Conservation (phyloP, 2,888 invertebrate genomes). For the Drosophila mayaguana region DNA sequence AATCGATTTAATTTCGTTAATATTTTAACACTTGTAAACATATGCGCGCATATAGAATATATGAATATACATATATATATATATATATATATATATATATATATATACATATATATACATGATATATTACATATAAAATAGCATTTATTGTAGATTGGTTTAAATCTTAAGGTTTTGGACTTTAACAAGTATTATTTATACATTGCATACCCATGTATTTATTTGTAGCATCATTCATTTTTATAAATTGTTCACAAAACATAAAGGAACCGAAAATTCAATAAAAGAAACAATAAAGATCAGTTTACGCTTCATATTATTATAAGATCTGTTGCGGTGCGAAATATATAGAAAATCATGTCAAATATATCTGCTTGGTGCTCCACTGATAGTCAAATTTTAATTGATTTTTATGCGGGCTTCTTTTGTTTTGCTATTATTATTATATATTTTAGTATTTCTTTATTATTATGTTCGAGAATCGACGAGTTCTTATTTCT, state of each 20-base stretch:
- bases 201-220: slow-evolving; percentile 40
- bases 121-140: slow-evolving; percentile 22
- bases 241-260: slow-evolving; percentile 28
- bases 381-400: no score
- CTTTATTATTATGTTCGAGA: no score
- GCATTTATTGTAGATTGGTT: slow-evolving; percentile 51
- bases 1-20: slow-evolving; percentile 36
- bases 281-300: slow-evolving; percentile 39
- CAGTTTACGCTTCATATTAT: neutral
- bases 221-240: slow-evolving; percentile 50
- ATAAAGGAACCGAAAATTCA: slow-evolving; percentile 24
- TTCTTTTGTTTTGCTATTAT: no score
- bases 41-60: slow-evolving; percentile 10
- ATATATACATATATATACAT: slow-evolving; percentile 8
- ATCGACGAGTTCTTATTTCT: no score
- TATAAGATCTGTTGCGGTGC: neutral
- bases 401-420: no score
- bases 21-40: slow-evolving; percentile 17
- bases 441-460: no score
- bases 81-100: neutral
- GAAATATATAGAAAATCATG: neutral
- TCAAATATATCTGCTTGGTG: neutral
- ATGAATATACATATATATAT: neutral
- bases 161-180: slow-evolving; percentile 40
- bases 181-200: slow-evolving; percentile 54